Evolutionary conservation across 1,140 invertebrate species (phyloP).

Genomic region (Hypothenemus hampei): DNA sequence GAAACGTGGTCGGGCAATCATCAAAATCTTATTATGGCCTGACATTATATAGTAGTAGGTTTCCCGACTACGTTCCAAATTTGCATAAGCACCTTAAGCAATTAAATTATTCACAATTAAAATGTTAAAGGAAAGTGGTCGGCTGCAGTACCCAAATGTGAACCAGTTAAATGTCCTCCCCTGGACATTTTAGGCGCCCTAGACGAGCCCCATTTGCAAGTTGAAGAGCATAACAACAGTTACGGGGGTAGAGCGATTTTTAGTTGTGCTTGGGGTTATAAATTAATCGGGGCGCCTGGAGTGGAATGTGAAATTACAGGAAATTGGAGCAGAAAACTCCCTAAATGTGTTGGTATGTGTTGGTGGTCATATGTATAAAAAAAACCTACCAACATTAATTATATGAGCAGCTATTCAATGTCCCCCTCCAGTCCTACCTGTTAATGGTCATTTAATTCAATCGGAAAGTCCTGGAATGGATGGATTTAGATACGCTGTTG

Average conservation of each 20-base stretch:
- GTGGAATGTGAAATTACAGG: constrained; percentile 72
- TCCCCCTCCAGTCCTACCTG: constrained; percentile 62
- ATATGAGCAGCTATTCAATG: constrained; percentile 70
- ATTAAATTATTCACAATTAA: too few relatives aligned
- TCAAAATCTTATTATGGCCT: too few relatives aligned
- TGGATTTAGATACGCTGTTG: constrained; percentile 61
- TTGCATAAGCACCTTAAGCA: too few relatives aligned
- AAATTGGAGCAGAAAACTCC: constrained; percentile 70
- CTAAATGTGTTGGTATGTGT: constrained; percentile 64
- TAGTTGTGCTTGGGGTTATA: constrained; percentile 76
- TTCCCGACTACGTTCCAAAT: too few relatives aligned
- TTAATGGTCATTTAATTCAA: constrained; percentile 65
- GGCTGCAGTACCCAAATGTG: constrained; percentile 62
- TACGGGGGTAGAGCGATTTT: constrained; percentile 69
- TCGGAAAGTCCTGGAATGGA: constrained; percentile 48
- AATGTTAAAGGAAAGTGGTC: constrained; percentile 74
- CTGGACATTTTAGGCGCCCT: constrained; percentile 51
- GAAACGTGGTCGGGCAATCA: too few relatives aligned
- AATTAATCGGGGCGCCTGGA: constrained; percentile 63
- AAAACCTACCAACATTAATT: not conserved
- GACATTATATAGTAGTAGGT: too few relatives aligned
- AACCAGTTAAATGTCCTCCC: constrained; percentile 66
- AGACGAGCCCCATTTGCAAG: constrained; percentile 50
- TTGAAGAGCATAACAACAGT: constrained; percentile 60
- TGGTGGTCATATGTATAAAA: not conserved